Base-by-base conservation (phyloP, 1,140 invertebrate genomes). In the Hypsibius dujardini region DNA sequence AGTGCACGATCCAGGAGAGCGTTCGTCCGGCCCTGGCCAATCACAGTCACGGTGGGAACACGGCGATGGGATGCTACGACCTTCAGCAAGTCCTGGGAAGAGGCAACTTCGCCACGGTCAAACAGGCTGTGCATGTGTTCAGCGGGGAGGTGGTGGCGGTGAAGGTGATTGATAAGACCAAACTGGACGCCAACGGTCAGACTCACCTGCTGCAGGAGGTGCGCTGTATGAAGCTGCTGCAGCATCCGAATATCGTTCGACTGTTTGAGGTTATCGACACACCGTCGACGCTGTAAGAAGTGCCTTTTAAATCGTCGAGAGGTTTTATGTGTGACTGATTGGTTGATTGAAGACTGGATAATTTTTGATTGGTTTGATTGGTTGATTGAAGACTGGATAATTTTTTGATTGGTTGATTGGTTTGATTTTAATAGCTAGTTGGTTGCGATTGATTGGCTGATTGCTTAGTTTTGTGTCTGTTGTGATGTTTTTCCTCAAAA, bases 81-180 rank as follows among this genome's bases (percentile, higher is more conserved):
- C 50, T 46, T 14, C 15, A 70, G 42, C 46, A 46, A 40, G 45
- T 73, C n/a, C 12, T 81, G 69, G 80, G 81, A 69, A 79, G 80
- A 72, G 95, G 94, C 62, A 94, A 99, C 83, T 99, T 97, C 85
- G 95, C 95, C 72, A 93, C 98, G 69, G 96, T 99, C 42, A 98
- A 99, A 84, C 82, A 96, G 73, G 96, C 96, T 7, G 84, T 90
- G 74, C 96, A 99, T 85, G 95, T 98, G 59, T 98, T 98, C 80
- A 98, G 95, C 59, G 94, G 94, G n/a, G 93, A 96, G 83, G 94
- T 95, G 81, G 95, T 99, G 70, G 84, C 84, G 47, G 83, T 85
- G 46, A 85, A 85, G 81, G 84, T 98, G 69, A 98, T 99, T 76
- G 96, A 99, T 80, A 99, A 99, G 81, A 92, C 87, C 71, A 95